phyloP scores from a whole-genome alignment of 2,797 vertebrate genomes.

The Onychomys leucogaster region DNA sequence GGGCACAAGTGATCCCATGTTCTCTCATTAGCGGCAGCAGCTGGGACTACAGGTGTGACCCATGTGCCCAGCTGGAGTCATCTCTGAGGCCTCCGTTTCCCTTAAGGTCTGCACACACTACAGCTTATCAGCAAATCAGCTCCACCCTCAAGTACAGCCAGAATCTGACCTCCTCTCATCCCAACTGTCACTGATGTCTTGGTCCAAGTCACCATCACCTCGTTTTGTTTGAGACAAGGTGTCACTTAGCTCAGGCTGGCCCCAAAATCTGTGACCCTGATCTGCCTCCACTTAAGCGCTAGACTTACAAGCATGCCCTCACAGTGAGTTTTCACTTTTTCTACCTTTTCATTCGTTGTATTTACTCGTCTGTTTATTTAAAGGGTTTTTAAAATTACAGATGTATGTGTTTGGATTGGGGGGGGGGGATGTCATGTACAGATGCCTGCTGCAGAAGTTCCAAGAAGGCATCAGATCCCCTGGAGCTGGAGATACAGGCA shows the following conservation, averaged over 20 bases:
- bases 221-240: neutral
- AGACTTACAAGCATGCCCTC: neutral
- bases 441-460: neutral
- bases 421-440: neutral
- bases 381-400: neutral
- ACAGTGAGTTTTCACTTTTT: neutral
- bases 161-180: constrained; percentile 15
- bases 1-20: neutral
- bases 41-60: neutral
- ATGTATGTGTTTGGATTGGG: neutral
- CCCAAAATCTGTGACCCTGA: neutral
- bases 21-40: neutral
- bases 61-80: neutral
- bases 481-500: neutral
- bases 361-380: neutral
- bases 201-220: neutral
- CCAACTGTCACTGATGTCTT: neutral
- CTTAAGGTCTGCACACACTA: neutral
- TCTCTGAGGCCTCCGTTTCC: neutral
- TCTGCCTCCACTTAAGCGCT: neutral
- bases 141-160: neutral
- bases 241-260: neutral
- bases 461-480: neutral
- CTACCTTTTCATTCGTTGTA: neutral
- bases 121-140: constrained; percentile 29